Percentiles rank a stretch among this genome's conserved stretches.
Evolutionary conservation across 2,888 invertebrate species (phyloP).

Genomic region (Erynnis tages): DNA sequence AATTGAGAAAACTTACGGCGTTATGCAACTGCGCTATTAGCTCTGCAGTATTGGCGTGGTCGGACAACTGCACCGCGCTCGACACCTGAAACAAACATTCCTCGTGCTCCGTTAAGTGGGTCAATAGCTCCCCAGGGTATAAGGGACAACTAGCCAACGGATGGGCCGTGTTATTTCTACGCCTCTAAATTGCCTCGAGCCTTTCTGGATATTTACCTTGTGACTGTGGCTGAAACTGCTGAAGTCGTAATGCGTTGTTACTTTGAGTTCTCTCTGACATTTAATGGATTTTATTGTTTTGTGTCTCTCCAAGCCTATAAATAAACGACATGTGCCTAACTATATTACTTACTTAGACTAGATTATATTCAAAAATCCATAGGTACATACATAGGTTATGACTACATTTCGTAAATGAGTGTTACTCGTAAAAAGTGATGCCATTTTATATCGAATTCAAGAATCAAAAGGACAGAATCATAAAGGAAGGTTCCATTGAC

Average conservation of each 20-base stretch:
- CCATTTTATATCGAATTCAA: too few species aligned
- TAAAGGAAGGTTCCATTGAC: too few species aligned
- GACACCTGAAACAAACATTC: slow-evolving; percentile 69
- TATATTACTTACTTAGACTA: too few species aligned
- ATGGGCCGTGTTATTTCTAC: slow-evolving; percentile 17
- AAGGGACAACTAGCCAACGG: slow-evolving; percentile 9
- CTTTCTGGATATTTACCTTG: not conserved
- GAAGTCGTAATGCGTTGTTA: not conserved
- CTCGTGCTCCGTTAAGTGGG: slow-evolving; percentile 54
- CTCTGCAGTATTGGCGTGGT: slow-evolving; percentile 65
- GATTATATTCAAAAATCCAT: too few species aligned
- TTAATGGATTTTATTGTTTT: too few species aligned
- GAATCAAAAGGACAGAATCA: too few species aligned
- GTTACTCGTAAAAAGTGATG: too few species aligned
- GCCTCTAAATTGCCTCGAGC: slow-evolving; percentile 1
- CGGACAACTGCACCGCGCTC: slow-evolving; percentile 64
- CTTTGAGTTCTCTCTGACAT: too few species aligned
- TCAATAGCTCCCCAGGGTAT: slow-evolving; percentile 55
- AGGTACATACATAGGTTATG: too few species aligned
- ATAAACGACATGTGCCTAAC: too few species aligned
- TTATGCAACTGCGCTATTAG: slow-evolving; percentile 63
- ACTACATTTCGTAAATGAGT: too few species aligned
- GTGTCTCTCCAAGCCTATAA: too few species aligned
- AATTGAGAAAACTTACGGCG: slow-evolving; percentile 51
- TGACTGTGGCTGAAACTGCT: not conserved